phyloP scores from a whole-genome alignment of 1,140 invertebrate species.

The Neotoxoptera formosana region DNA sequence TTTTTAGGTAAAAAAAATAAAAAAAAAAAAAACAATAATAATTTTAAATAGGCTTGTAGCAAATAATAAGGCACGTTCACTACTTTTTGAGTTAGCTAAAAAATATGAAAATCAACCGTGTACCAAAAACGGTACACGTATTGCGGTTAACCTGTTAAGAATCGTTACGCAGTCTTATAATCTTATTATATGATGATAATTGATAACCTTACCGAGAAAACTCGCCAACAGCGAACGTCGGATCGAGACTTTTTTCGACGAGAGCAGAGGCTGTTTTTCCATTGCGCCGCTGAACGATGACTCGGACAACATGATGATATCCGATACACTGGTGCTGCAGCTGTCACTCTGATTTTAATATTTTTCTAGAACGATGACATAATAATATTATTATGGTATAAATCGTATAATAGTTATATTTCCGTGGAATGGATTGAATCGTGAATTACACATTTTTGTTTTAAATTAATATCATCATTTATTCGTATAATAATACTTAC shows the following conservation, averaged over 20 bases:
- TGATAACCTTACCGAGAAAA: constrained; percentile 29
- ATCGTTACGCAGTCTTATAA: not conserved
- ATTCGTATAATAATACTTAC: too few relatives aligned
- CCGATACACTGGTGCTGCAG: not conserved
- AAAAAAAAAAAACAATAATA: too few relatives aligned
- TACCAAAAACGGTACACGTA: too few relatives aligned
- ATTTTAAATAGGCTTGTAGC: too few relatives aligned
- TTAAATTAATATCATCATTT: not conserved
- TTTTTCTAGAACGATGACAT: not conserved
- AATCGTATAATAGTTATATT: not conserved
- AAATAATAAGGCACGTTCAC: too few relatives aligned
- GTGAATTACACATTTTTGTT: not conserved
- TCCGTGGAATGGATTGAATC: not conserved
- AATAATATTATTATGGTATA: too few relatives aligned
- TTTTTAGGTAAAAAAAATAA: too few relatives aligned
- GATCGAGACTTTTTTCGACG: not conserved
- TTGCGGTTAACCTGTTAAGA: too few relatives aligned
- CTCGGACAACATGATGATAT: not conserved
- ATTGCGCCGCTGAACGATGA: not conserved
- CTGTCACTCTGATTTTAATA: not conserved
- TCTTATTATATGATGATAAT: not conserved
- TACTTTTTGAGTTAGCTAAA: too few relatives aligned
- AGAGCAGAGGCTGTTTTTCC: not conserved
- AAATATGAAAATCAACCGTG: too few relatives aligned
- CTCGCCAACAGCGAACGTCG: constrained; percentile 22